Conservation (phyloP, 2,797 vertebrate species). For the Gambelia wislizenii region DNA sequence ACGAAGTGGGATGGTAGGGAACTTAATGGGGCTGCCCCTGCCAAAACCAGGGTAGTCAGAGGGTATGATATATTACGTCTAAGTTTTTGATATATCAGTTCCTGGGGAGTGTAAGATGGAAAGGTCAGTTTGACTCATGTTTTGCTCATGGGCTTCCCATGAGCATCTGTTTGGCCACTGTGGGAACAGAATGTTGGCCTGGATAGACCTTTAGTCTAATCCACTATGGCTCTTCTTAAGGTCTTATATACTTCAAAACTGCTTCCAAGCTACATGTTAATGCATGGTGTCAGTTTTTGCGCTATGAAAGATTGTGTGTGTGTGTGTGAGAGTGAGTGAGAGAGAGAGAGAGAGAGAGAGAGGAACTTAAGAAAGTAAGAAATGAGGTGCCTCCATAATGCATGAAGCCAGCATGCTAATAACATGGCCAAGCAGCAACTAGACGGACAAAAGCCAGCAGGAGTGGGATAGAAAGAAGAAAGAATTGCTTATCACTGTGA, state of each 20-base stretch:
- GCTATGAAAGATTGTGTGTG: too few species aligned
- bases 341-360: too few species aligned
- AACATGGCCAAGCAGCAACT: background rate
- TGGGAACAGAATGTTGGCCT: too few species aligned
- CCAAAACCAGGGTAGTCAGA: too few species aligned
- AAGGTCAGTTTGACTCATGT: background rate
- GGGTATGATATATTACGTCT: too few species aligned
- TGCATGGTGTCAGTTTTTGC: background rate
- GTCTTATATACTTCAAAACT: background rate
- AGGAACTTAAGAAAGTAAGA: too few species aligned
- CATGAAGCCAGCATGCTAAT: background rate
- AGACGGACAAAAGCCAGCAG: conserved; percentile 28
- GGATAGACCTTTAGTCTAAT: background rate
- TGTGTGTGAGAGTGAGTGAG: background rate
- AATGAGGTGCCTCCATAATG: background rate
- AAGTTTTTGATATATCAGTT: background rate
- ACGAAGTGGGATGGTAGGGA: too few species aligned
- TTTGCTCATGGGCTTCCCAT: background rate
- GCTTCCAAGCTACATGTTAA: background rate
- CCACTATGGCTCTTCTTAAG: background rate
- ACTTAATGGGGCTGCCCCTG: too few species aligned
- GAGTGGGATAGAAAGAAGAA: background rate
- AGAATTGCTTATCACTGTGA: conserved; percentile 18
- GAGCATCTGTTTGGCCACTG: background rate
- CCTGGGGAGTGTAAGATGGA: background rate